phyloP scores from a whole-genome alignment of 2,113 vertebrate genomes.

The Sturnus vulgaris region DNA sequence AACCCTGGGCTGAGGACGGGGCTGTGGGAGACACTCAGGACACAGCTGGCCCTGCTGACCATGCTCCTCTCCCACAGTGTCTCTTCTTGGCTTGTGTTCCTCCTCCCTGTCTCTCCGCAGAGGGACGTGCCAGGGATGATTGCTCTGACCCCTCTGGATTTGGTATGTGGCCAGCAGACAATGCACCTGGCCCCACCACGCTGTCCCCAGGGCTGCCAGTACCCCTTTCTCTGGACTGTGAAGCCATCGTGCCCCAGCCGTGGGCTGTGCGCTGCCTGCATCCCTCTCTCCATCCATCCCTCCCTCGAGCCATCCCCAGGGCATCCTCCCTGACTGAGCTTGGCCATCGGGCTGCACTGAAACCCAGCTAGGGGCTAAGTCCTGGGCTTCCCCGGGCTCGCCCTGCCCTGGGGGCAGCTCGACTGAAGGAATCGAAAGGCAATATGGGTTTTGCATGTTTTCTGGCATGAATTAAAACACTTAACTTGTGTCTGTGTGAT shows the following conservation, averaged over 20 bases:
- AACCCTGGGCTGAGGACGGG: background rate
- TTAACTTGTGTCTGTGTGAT: slow-evolving; percentile 72
- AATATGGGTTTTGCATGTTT: slow-evolving; percentile 74
- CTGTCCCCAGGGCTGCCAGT: background rate
- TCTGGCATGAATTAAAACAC: slow-evolving; percentile 79
- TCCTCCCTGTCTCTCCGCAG: slow-evolving; percentile 4
- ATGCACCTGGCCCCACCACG: background rate
- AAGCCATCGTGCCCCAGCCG: background rate
- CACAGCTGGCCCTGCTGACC: background rate
- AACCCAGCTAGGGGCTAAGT: background rate
- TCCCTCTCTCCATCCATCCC: background rate
- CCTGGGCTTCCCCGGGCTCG: slow-evolving; percentile 11
- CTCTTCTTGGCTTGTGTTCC: background rate
- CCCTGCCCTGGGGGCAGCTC: background rate
- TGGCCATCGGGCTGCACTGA: background rate
- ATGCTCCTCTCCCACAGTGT: background rate
- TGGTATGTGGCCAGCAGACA: background rate
- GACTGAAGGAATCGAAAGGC: slow-evolving; percentile 53
- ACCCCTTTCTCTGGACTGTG: slow-evolving; percentile 55
- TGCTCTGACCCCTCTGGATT: background rate
- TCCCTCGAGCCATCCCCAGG: background rate
- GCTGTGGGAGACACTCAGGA: fast-evolving
- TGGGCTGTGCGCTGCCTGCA: background rate
- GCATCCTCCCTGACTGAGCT: background rate
- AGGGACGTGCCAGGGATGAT: slow-evolving; percentile 32